Evolutionary conservation across 1,140 invertebrate species (phyloP), one percentile per base, ranked within the genome.

Genomic region (Drosophila dunni): DNA sequence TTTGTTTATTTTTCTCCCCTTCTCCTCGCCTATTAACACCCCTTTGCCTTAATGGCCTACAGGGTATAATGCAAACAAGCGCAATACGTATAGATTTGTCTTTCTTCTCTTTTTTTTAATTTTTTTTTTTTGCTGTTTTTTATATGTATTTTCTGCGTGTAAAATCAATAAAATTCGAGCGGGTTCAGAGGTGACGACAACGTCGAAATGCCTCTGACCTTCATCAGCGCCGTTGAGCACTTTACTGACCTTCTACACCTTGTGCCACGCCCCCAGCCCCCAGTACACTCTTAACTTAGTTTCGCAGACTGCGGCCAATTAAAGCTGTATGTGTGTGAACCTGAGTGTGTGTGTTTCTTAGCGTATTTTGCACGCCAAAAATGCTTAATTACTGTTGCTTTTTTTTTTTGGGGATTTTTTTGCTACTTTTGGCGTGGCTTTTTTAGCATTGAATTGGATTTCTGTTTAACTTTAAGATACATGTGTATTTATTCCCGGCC

Each of bases 101-200:
- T 61, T 53, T 51, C 44, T 67, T 15, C 36, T 24, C 20, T 48
- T 50, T 33, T 44, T 40, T 64, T 44, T 62, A n/a, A 34, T 45
- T 79, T 68, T 9, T 33, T 66, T 66, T 57, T 60, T 66, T 73
- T 29, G 24, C 24, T 29, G 0, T 29, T 29, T 29, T 29, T 5
- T 29, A 29, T 29, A 29, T 54, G 60, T 44, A 62, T 74, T 11
- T 45, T 45, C 76, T 63, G 81, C 79, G 83, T 77, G 83, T 74
- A 86, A 86, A 86, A 86, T 86, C 82, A 86, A 86, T 86, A 88
- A 29, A 86, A 88, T 89, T 76, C 76, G 83, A 86, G 79, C 79
- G 83, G 83, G 82, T 86, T 88, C 83, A 86, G 71, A 88, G 82
- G 83, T 88, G 83, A 86, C 71, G 82, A 86, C 79, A 86, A 79